Percentiles rank a stretch among this genome's conserved stretches.
Conservation (phyloP, 53 echinoderm and acorn worm genomes). For the Temnopleurus reevesii region DNA sequence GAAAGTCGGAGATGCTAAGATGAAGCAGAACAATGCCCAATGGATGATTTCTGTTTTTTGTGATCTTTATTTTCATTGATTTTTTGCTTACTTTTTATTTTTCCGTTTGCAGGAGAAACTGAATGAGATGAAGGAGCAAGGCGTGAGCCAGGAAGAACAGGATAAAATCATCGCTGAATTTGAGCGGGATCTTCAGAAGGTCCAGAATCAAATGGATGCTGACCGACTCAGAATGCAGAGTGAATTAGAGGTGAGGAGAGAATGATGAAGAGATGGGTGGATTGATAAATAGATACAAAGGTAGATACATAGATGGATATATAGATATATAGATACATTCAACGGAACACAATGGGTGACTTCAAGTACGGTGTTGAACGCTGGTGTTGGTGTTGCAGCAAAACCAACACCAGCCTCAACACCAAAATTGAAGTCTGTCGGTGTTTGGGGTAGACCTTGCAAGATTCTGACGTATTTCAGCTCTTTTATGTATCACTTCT, state of each 20-base stretch:
- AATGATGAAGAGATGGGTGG: background rate
- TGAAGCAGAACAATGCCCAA: too few species aligned
- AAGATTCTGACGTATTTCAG: too few species aligned
- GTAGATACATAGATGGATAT: background rate
- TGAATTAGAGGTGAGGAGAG: conserved; percentile 72
- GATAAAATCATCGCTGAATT: conserved; percentile 81
- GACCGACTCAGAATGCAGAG: conserved; percentile 95
- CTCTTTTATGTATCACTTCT: too few species aligned
- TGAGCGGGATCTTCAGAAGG: conserved; percentile 84
- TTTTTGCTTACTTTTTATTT: background rate
- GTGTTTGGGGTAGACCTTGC: too few species aligned
- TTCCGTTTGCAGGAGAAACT: conserved; percentile 78
- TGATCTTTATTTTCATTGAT: too few species aligned
- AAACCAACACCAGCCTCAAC: too few species aligned
- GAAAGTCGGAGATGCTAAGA: too few species aligned
- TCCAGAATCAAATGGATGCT: conserved; percentile 94
- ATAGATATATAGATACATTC: background rate
- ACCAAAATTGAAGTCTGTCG: too few species aligned
- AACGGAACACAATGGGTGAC: too few species aligned
- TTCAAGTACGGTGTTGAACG: too few species aligned
- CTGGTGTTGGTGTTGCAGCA: too few species aligned
- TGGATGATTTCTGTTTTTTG: too few species aligned
- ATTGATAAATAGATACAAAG: background rate
- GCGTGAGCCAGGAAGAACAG: conserved; percentile 81
- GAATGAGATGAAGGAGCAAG: conserved; percentile 73